Base-by-base conservation (phyloP, 2,888 invertebrate genomes). In the Theodoxus fluviatilis region DNA sequence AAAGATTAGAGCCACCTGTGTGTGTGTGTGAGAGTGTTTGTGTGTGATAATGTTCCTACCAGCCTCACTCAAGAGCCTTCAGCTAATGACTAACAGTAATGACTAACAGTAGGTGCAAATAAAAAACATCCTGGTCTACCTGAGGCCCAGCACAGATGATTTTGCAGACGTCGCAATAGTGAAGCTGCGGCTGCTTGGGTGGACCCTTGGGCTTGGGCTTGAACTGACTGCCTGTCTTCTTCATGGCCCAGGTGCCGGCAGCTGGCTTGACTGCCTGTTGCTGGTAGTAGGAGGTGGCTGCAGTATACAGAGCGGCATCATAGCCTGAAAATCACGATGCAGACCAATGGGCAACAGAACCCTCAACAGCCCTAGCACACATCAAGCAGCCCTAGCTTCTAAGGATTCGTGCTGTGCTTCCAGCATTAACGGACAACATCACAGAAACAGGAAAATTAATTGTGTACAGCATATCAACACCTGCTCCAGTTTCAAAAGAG, bases 151-250 rank as follows among this genome's bases (percentile, higher is more conserved):
- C 96, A 88, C 96, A 98, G 84, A 96, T 97, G 84, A 98, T 98
- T 89, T 98, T 98, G 89, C 99, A 99, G 18, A 98, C 96, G 88
- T 99, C 98, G 87, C 98, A 99, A 89, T 98, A 99, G 88, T 97
- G 97, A 76, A 98, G 90, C 78, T 85, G 85, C 6, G 83, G 81
- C 37, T 80, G 80, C 72, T 85, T 85, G 0, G 85, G 84, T 12
- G 94, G 93, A 37, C 78, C 75, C 71, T 84, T 82, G 22, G 83
- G 78, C 73, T 83, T 83, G 25, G 80, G 75, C 28, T 76, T 76
- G 69, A 73, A 73, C 25, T 78, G 78, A 64, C 72, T 72, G 28
- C 77, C 77, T 1, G 79, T 69, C 65, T 83, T 83, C 74, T 82
- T 83, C 15, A 75, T 75, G 92, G 93, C 88, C 93, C 94, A 74